Evolutionary conservation across 2,797 vertebrate species (phyloP).

Genomic region (Danio jaintianensis): DNA sequence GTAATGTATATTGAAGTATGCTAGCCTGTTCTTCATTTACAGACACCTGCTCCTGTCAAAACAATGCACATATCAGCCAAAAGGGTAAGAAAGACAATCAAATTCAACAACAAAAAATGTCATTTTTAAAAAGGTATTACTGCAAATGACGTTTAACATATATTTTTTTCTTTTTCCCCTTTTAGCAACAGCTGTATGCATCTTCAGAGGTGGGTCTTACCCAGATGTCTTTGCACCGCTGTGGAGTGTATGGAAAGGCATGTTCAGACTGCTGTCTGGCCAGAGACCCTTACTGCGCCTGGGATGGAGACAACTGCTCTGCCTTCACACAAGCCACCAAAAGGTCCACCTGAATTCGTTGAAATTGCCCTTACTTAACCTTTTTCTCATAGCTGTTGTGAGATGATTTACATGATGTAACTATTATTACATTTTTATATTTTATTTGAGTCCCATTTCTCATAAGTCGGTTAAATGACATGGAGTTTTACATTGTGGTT

Average conservation of each 20-base stretch:
- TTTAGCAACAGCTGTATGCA: constrained; percentile 87
- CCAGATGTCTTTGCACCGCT: constrained; percentile 88
- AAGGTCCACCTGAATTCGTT: constrained; percentile 70
- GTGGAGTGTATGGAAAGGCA: constrained; percentile 82
- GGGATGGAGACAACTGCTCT: constrained; percentile 87
- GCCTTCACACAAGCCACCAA: constrained; percentile 85
- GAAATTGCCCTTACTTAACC: neutral
- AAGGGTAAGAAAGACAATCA: constrained; percentile 73
- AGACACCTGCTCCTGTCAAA: constrained; percentile 80
- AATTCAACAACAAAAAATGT: neutral
- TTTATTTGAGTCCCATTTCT: neutral
- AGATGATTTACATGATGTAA: too few relatives aligned
- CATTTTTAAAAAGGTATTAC: neutral
- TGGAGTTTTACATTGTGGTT: neutral
- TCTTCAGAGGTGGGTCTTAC: constrained; percentile 85
- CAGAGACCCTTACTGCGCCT: constrained; percentile 87
- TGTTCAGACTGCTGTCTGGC: constrained; percentile 89
- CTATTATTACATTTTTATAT: constrained; percentile 63
- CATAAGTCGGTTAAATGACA: neutral
- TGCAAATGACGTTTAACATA: neutral
- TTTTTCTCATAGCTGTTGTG: constrained; percentile 62
- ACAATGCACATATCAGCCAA: constrained; percentile 85
- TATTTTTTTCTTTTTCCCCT: constrained; percentile 25
- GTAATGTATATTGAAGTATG: neutral
- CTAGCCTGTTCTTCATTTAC: constrained; percentile 36